A percentile compares a stretch with the other conserved stretches of the same genome.
These are phyloP conservation scores for Eupithecia tripunctaria DNA, from an alignment of 2,888 invertebrate species.

Conservation along the genomic window DNA sequence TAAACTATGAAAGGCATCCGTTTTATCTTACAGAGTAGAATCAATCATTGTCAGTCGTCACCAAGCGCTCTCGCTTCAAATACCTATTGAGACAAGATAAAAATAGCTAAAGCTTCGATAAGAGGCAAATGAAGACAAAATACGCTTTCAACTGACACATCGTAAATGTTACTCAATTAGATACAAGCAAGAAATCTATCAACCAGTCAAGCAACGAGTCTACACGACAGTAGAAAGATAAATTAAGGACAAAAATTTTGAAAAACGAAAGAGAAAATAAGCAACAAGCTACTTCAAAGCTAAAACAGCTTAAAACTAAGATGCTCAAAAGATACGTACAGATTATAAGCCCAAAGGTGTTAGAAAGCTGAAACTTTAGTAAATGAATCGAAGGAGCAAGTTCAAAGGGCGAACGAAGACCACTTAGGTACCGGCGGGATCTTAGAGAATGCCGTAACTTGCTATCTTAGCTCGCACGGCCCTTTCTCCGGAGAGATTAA, in stretches of 20 bases:
- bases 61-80: conserved; percentile 29
- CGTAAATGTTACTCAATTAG: background rate
- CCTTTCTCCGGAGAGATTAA: conserved; percentile 7
- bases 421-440: conserved; percentile 11
- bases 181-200: background rate
- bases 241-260: background rate
- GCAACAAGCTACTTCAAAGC: background rate
- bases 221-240: background rate
- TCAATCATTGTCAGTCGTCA: conserved; percentile 47
- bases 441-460: conserved; percentile 5
- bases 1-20: conserved; percentile 38
- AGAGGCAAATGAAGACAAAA: conserved; percentile 3
- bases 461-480: conserved; percentile 7
- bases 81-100: conserved; percentile 30
- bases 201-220: background rate
- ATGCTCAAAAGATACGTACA: conserved; percentile 9
- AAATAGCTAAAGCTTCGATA: conserved; percentile 24
- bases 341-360: conserved; percentile 22
- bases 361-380: conserved; percentile 39
- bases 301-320: conserved; percentile 6
- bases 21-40: conserved; percentile 36
- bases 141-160: background rate
- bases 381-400: conserved; percentile 39
- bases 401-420: conserved; percentile 37
- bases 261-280: background rate